Percentiles rank a stretch among this genome's conserved stretches.
These are phyloP conservation scores for Anguilla rostrata DNA, from an alignment of 2,113 vertebrate genomes.

Conservation along the genomic window DNA sequence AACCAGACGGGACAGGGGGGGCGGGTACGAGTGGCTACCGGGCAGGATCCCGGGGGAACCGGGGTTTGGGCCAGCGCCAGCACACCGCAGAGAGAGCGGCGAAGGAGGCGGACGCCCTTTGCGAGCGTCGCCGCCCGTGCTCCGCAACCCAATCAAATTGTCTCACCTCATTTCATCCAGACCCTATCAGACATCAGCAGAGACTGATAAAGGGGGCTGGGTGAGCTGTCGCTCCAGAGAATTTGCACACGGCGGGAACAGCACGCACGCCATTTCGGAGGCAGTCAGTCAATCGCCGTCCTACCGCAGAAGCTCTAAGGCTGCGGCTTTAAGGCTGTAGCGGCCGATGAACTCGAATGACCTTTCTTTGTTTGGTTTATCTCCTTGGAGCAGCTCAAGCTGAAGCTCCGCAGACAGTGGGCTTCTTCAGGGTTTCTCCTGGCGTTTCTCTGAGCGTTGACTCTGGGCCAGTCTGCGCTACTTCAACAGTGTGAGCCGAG, in stretches of 20 bases:
- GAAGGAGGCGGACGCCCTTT: not conserved
- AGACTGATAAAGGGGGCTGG: not conserved
- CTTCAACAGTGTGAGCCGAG: not conserved
- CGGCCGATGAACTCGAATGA: not conserved
- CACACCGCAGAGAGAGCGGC: not conserved
- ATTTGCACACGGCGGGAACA: not conserved
- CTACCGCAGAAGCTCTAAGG: not conserved
- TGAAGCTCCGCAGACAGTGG: not conserved
- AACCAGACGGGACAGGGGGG: not conserved
- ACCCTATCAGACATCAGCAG: not conserved
- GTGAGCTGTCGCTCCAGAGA: not conserved
- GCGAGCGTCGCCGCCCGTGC: not conserved
- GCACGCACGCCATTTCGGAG: not conserved
- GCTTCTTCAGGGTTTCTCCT: not conserved
- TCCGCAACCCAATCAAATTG: not conserved
- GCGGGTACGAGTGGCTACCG: not conserved
- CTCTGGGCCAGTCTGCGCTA: not conserved
- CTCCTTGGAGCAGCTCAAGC: not conserved
- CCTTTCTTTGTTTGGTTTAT: not conserved
- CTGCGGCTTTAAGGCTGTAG: not conserved
- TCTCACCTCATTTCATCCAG: not conserved
- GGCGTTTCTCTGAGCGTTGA: not conserved
- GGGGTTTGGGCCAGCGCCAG: slow-evolving; percentile 14
- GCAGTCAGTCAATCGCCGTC: not conserved
- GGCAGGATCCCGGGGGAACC: not conserved